These are phyloP conservation scores for Anorthoa munda DNA, from an alignment of 2,888 invertebrate genomes.

Conservation along the genomic window DNA sequence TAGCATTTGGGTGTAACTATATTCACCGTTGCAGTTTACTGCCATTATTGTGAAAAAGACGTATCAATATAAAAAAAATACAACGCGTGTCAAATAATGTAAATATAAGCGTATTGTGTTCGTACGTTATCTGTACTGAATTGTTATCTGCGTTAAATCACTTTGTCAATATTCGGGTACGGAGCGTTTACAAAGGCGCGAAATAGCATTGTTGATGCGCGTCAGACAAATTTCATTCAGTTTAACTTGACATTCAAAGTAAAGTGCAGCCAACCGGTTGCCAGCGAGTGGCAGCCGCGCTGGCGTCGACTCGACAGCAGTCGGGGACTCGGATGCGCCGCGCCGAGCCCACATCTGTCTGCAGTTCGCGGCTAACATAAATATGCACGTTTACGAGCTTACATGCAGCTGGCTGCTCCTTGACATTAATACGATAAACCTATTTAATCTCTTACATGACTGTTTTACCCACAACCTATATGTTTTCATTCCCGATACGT, in stretches of 20 bases:
- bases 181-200: slow-evolving; percentile 44
- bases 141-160: slow-evolving; percentile 45
- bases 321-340: not conserved
- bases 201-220: slow-evolving; percentile 29
- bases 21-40: not conserved
- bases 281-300: slow-evolving; percentile 5
- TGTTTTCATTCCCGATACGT: slow-evolving; percentile 26
- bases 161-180: slow-evolving; percentile 36
- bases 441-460: slow-evolving; percentile 40
- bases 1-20: slow-evolving; percentile 10
- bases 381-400: slow-evolving; percentile 57
- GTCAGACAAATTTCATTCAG: slow-evolving; percentile 41
- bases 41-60: not conserved
- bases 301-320: not conserved
- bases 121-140: slow-evolving; percentile 28
- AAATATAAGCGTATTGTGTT: slow-evolving; percentile 36
- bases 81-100: slow-evolving; percentile 31
- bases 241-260: slow-evolving; percentile 60
- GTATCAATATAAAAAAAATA: slow-evolving; percentile 3
- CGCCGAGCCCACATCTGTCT: slow-evolving; percentile 44
- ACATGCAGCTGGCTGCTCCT: slow-evolving; percentile 44
- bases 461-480: slow-evolving; percentile 10
- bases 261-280: slow-evolving; percentile 53
- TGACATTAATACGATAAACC: slow-evolving; percentile 59
- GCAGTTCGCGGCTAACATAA: slow-evolving; percentile 33